Evolutionary conservation across 2,888 invertebrate species (phyloP), one percentile per base, ranked within the genome.

Genomic region (Thera obeliscata): DNA sequence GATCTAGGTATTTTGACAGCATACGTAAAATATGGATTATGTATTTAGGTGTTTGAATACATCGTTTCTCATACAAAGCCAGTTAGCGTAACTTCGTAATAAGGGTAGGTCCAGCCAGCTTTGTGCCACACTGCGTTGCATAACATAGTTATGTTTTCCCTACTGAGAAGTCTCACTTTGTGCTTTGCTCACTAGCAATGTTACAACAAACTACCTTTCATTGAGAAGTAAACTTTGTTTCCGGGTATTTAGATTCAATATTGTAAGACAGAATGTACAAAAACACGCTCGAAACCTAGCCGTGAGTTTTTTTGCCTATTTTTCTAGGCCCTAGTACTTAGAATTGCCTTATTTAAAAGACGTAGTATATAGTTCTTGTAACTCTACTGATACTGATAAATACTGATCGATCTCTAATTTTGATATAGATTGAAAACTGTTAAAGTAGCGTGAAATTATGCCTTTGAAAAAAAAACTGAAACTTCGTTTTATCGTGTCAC

Each of bases 51-150:
- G 58, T 67, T 64, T n/a, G 54, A 33, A 11, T 61, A 38, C 46
- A 52, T 46, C 8, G 36, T 8, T 64, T 9, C 43, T 46, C 56
- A 49, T 66, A 81, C 77, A 81, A 76, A 85, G 76, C 80, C 80
- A 85, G 85, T 85, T 87, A 87, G 86, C 86, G 84, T 88, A 88
- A 91, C 89, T 90, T 88, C 82, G 86, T 89, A 87, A 87, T 89
- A 86, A 87, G 86, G 87, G 87, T 84, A 86, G 82, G 80, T 81
- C 77, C 73, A 43, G 65, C 43, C 22, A 78, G 77, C 81, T 76
- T 78, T 80, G 81, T 83, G 83, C 83, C 80, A 78, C 72, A 78
- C 73, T 86, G 87, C 86, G 79, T 75, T 88, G 88, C 86, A 89
- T 90, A 89, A 89, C 90, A 84, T 87, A 79, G 87, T 90, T 88